Conservation (phyloP, 2,113 vertebrate genomes). For the Drymodes brunneopygia region DNA sequence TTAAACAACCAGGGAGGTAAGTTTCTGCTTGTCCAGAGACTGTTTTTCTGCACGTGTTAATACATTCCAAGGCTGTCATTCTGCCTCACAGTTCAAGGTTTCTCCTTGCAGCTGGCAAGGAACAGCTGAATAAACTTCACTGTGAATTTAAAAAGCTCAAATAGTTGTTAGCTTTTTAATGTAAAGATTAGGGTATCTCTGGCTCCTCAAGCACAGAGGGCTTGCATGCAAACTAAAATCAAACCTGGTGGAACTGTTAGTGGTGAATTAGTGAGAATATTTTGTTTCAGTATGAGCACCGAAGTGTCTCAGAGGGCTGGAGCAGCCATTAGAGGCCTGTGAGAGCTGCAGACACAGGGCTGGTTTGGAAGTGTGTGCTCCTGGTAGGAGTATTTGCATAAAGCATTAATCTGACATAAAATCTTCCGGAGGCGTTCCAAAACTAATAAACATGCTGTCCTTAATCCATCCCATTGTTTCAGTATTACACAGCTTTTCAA, state of each 20-base stretch:
- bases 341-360: neutral
- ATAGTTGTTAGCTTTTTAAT: neutral
- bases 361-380: neutral
- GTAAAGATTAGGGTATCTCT: neutral
- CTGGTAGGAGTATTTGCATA: neutral
- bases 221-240: neutral
- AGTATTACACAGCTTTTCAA: neutral
- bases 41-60: neutral
- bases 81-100: neutral
- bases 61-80: neutral
- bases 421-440: neutral
- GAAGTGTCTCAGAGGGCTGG: neutral
- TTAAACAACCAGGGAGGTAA: neutral
- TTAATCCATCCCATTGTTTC: neutral
- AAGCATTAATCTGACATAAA: neutral
- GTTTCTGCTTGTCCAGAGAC: neutral
- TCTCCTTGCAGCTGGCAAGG: neutral
- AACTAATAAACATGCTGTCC: neutral
- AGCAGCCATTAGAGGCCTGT: neutral
- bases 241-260: neutral
- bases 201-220: neutral
- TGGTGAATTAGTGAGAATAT: neutral
- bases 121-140: constrained; percentile 13
- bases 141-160: neutral
- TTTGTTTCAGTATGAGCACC: neutral